Evolutionary conservation across 2,797 vertebrate genomes (phyloP).

Genomic region (Thaleichthys pacificus): DNA sequence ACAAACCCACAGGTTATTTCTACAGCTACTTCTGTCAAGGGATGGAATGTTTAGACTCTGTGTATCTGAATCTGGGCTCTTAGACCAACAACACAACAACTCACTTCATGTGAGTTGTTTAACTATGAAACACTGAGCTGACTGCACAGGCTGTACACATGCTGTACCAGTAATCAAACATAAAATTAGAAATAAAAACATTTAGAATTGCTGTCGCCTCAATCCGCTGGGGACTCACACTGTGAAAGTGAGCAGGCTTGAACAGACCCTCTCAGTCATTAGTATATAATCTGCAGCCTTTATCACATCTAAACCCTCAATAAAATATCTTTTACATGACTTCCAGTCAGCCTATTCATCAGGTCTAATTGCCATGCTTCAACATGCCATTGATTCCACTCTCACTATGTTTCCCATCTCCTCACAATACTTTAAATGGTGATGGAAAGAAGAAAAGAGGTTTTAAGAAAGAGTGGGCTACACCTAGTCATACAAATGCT

Average conservation of each 20-base stretch:
- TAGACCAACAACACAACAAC: neutral
- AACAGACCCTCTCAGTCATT: conserved; percentile 36
- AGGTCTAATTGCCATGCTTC: conserved; percentile 69
- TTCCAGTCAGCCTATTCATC: conserved; percentile 65
- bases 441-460: conserved; percentile 18
- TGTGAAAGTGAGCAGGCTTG: conserved; percentile 32
- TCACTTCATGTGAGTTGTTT: neutral
- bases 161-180: neutral
- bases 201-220: neutral
- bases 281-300: conserved; percentile 52
- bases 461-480: no score
- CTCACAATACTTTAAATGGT: conserved; percentile 32
- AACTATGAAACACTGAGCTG: neutral
- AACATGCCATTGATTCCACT: conserved; percentile 38
- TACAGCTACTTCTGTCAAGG: conserved; percentile 40
- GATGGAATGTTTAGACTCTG: conserved; percentile 44
- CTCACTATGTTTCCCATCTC: conserved; percentile 18
- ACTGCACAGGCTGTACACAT: neutral
- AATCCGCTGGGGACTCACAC: conserved; percentile 23
- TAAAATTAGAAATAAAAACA: neutral
- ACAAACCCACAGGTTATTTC: conserved; percentile 52
- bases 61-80: neutral
- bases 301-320: conserved; percentile 35
- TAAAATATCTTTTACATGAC: conserved; percentile 32
- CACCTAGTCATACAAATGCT: no score